phyloP scores from a whole-genome alignment of 2,113 vertebrate species.

The Bombycilla garrulus region DNA sequence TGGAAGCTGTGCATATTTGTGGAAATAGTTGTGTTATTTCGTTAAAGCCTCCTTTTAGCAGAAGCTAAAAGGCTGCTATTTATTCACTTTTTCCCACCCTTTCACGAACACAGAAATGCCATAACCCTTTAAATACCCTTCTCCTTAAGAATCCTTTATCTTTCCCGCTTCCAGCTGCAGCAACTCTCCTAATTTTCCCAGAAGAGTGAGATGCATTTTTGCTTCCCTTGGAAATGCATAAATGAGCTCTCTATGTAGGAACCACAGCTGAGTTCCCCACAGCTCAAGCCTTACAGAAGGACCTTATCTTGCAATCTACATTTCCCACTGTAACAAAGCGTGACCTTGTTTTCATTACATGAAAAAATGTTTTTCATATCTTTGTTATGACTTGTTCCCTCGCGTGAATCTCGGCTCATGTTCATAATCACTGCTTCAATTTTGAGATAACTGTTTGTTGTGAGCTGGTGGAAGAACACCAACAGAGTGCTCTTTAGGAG shows the following conservation, averaged over 20 bases:
- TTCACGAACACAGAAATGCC: not conserved
- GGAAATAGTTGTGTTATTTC: not conserved
- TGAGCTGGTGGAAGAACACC: conserved; percentile 48
- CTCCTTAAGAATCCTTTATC: conserved; percentile 60
- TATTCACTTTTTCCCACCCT: conserved; percentile 55
- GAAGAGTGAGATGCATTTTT: conserved; percentile 64
- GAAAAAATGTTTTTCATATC: conserved; percentile 63
- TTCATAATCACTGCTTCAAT: conserved; percentile 58
- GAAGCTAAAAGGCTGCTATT: conserved; percentile 47
- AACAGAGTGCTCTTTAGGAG: conserved; percentile 65
- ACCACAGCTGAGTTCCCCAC: conserved; percentile 75
- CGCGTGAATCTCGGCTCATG: not conserved
- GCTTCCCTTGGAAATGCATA: conserved; percentile 77
- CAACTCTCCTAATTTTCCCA: conserved; percentile 70
- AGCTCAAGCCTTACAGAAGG: conserved; percentile 73
- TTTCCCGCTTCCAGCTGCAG: conserved; percentile 73
- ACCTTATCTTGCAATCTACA: conserved; percentile 76
- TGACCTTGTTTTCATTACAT: conserved; percentile 78
- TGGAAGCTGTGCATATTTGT: not conserved
- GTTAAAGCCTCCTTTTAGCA: conserved; percentile 57
- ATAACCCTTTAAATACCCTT: conserved; percentile 55
- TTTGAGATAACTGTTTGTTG: conserved; percentile 55
- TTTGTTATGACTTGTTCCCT: conserved; percentile 43
- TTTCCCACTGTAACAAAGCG: conserved; percentile 74
- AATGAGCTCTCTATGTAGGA: conserved; percentile 78